Evolutionary conservation across 2,113 vertebrate genomes (phyloP).

Genomic region (Zosterops lateralis): DNA sequence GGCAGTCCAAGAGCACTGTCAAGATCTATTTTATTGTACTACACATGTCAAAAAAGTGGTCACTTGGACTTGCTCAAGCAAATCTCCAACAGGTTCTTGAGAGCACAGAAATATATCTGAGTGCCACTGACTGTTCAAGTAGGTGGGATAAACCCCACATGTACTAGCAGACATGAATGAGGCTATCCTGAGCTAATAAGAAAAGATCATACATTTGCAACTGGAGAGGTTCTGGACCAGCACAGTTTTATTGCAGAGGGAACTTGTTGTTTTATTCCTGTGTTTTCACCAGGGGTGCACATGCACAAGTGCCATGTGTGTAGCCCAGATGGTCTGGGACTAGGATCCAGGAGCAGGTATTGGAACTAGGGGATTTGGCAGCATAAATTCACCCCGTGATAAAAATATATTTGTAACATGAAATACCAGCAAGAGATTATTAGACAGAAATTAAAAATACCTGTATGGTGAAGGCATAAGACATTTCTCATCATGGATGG

Average conservation of each 20-base stretch:
- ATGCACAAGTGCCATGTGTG: fast-evolving
- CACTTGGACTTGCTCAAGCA: background rate
- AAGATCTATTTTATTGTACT: background rate
- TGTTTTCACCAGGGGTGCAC: background rate
- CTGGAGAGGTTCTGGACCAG: background rate
- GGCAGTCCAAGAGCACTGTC: background rate
- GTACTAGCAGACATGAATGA: background rate
- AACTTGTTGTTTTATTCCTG: background rate
- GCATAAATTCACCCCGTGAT: background rate
- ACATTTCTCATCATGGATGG: background rate
- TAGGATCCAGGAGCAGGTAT: background rate
- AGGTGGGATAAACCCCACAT: background rate
- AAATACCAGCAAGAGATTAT: background rate
- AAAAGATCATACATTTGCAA: background rate
- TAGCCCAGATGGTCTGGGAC: background rate
- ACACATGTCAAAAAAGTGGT: background rate
- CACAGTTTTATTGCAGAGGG: fast-evolving
- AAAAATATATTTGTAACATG: background rate
- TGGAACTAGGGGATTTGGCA: background rate
- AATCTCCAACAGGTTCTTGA: background rate
- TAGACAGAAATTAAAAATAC: background rate
- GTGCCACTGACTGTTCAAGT: background rate
- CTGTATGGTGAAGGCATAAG: background rate
- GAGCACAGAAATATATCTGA: background rate
- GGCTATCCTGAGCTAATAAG: background rate